Base-by-base conservation (phyloP, 2,888 invertebrate species). In the Synergus japonicus region DNA sequence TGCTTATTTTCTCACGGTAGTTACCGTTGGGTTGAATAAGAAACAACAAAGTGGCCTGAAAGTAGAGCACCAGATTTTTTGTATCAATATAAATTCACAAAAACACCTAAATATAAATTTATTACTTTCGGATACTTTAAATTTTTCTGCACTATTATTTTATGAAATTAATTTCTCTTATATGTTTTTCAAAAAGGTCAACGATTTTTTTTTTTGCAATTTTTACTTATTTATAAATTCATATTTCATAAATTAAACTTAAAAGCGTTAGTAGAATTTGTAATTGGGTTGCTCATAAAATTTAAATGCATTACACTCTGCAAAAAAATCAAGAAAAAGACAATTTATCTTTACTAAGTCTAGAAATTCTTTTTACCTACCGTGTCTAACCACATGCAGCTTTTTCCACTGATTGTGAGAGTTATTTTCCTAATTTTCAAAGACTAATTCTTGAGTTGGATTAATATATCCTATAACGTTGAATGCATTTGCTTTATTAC, bases 1-100 rank as follows among this genome's bases (percentile, higher is more conserved):
- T 83, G 67, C 22, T 67, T 67, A 67, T 46, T 85, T 82, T 85
- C 83, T 82, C 84, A 84, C 82, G 84, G 81, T 82, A 81, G 81
- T 83, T 84, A 82, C 46, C 5, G 22, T 29, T 29, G 63, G 29
- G 13, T 29, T 22, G 63, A 63, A 29, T 58, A 63, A 12, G 22
- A 63, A 63, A 63, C 9, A 29, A 29, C 12, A 2, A 63, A 12
- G 12, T 29, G 22, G 10, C 5, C 4, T 2, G 12, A 63, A 7
- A 29, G 0, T 13, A 13, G 5, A 63, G 13, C 13, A 63, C 2
- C 18, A 29, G 29, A 63, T 63, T 29, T 29, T 13, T 29, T 29
- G 2, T 18, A 18, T 10, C 8, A 18, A 18, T 18, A 58, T 9
- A 15, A 58, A 58, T 58, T 37, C 58, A 18, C 8, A 0, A 2